Evolutionary conservation across 2,113 vertebrate genomes (phyloP).

Genomic region (Bostrychus sinensis): DNA sequence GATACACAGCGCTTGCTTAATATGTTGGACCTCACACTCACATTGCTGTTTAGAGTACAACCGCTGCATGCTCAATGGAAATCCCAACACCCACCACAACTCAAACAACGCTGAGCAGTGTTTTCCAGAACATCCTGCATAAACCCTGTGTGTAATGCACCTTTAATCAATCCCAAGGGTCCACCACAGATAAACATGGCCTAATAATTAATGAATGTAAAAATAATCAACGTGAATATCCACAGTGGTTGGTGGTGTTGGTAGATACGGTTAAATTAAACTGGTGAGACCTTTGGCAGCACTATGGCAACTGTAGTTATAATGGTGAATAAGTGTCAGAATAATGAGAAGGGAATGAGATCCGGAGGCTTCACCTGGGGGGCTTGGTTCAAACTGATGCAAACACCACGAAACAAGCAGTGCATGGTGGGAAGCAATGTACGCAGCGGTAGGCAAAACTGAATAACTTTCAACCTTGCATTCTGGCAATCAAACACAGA

Average conservation of each 20-base stretch:
- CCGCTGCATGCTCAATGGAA: not conserved
- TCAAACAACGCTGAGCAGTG: not conserved
- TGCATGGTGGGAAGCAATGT: conserved; percentile 16
- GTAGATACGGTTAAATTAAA: not conserved
- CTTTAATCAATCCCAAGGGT: conserved; percentile 19
- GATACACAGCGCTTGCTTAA: conserved; percentile 26
- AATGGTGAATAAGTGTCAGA: conserved; percentile 44
- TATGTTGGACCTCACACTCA: conserved; percentile 8
- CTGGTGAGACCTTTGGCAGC: conserved; percentile 27
- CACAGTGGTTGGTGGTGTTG: not conserved
- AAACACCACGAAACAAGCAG: conserved; percentile 64
- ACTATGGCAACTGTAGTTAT: conserved; percentile 50
- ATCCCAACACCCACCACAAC: conserved; percentile 7
- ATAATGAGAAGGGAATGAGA: conserved; percentile 56
- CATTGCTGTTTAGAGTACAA: conserved; percentile 11
- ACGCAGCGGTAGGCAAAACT: conserved; percentile 13
- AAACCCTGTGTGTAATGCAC: conserved; percentile 1
- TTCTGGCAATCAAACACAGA: conserved; percentile 47
- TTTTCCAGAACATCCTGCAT: conserved; percentile 5
- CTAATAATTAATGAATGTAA: conserved; percentile 24
- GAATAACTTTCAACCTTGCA: conserved; percentile 36
- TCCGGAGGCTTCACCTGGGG: conserved; percentile 39
- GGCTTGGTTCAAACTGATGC: conserved; percentile 65
- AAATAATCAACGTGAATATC: conserved; percentile 33
- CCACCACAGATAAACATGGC: conserved; percentile 4